Evolutionary conservation across 2,797 vertebrate species (phyloP).

Genomic region (Coregonus suidteri): DNA sequence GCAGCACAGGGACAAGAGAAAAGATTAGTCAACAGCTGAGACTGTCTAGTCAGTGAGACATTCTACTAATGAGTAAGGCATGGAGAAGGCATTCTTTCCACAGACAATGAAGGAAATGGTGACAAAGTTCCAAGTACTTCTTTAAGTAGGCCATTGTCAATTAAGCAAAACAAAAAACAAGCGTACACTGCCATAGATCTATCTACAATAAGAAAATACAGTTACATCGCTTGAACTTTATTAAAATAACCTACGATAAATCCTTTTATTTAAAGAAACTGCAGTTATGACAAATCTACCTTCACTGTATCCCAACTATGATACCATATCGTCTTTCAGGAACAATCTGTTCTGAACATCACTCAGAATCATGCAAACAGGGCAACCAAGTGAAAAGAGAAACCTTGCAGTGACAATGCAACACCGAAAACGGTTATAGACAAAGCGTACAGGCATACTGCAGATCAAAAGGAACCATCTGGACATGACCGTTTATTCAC

Average conservation of each 20-base stretch:
- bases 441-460: neutral
- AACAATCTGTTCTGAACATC: constrained; percentile 26
- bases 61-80: neutral
- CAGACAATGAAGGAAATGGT: constrained; percentile 40
- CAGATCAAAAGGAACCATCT: neutral
- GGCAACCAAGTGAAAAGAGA: constrained; percentile 44
- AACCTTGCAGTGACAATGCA: constrained; percentile 40
- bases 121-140: constrained; percentile 26
- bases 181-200: neutral
- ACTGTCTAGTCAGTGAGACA: neutral
- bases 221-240: too few species aligned
- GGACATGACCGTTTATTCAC: constrained; percentile 23
- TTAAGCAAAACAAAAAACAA: neutral
- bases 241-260: too few species aligned
- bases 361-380: constrained; percentile 67
- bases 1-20: constrained; percentile 17
- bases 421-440: too few species aligned
- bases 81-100: constrained; percentile 44
- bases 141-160: neutral
- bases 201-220: neutral
- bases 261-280: too few species aligned
- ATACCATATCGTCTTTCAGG: constrained; percentile 2
- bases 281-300: neutral
- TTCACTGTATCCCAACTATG: neutral
- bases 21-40: constrained; percentile 16